Conservation (phyloP, 1,140 invertebrate genomes). For the Drosophila kanapiae region DNA sequence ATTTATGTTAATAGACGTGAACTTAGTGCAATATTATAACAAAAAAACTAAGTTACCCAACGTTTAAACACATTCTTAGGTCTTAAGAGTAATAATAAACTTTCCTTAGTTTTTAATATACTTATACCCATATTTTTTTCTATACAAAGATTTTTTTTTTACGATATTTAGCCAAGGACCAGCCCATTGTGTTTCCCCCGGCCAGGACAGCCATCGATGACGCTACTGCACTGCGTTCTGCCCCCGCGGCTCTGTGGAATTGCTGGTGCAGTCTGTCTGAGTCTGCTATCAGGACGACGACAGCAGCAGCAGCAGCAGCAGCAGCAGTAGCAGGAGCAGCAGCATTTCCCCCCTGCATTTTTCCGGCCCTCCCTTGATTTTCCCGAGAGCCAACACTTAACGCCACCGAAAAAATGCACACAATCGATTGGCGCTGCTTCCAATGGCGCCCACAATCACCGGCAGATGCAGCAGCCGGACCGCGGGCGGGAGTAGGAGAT, state of each 20-base stretch:
- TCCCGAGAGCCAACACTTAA: slow-evolving; percentile 62
- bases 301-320: slow-evolving; percentile 49
- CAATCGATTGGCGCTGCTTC: slow-evolving; percentile 76
- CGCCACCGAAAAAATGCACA: slow-evolving; percentile 68
- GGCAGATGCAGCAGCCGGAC: slow-evolving; percentile 25
- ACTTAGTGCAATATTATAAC: neutral
- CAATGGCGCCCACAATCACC: slow-evolving; percentile 57
- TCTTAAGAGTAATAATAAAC: neutral
- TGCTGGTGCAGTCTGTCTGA: slow-evolving; percentile 48
- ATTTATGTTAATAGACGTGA: no score
- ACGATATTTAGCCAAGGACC: slow-evolving; percentile 5
- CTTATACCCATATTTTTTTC: no score
- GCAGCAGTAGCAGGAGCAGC: slow-evolving; percentile 16
- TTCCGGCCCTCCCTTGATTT: slow-evolving; percentile 10
- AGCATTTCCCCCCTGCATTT: neutral
- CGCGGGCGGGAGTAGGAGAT: neutral
- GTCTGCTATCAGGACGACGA: slow-evolving; percentile 68
- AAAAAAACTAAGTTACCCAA: neutral
- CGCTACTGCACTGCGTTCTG: slow-evolving; percentile 34
- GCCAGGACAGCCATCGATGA: slow-evolving; percentile 53
- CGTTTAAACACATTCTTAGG: neutral
- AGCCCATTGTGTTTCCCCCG: slow-evolving; percentile 29
- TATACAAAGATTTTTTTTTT: neutral
- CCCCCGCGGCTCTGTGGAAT: slow-evolving; percentile 18
- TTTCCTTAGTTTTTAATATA: neutral